Base-by-base conservation (phyloP, 2,888 invertebrate genomes). In the Leucozona laternaria region DNA sequence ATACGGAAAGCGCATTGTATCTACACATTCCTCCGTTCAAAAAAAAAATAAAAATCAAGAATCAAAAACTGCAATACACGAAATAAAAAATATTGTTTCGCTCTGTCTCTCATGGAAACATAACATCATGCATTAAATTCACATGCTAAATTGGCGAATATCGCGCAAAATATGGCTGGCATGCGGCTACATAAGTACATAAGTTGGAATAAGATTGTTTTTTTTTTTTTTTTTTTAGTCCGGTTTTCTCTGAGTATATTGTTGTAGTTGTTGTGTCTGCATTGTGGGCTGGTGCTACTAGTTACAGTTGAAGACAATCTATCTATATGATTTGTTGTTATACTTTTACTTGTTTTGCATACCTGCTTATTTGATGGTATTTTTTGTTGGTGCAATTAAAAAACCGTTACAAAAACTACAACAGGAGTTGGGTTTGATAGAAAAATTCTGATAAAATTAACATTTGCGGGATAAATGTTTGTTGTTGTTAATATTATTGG, bases 1-100 rank as follows among this genome's bases (percentile, higher is more conserved):
- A 34, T 20, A 64, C 45, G 64, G 77, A 72, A 55, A 55, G 48
- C 57, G 53, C 62, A 31, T 43, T 66, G 28, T n/a, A n/a, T n/a
- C n/a, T 70, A 58, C 58, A 76, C 75, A 79, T 84, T 79, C 71
- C 53, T 57, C 11, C 28, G 37, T 13, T 20, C 34, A 6, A 20
- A 45, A 64, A 64, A 10, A 64, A 43, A 25, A 64, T 4, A 0
- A 6, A 45, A 64, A 4, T 22, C 34, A 34, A 75, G 55, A 64
- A 71, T 22, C 17, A 53, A 15, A 53, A 53, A 53, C 43, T 60
- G 55, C 71, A 68, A 77, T 62, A 79, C 80, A 80, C 66, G 79
- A 80, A 80, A 70, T 85, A 77, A 85, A 77, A 85, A 85, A 85
- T 85, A 85, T 85, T 85, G 85, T 80, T 85, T 80, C 85, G 85